phyloP scores from a whole-genome alignment of 2,888 invertebrate genomes.

The Oxycera nigricornis region DNA sequence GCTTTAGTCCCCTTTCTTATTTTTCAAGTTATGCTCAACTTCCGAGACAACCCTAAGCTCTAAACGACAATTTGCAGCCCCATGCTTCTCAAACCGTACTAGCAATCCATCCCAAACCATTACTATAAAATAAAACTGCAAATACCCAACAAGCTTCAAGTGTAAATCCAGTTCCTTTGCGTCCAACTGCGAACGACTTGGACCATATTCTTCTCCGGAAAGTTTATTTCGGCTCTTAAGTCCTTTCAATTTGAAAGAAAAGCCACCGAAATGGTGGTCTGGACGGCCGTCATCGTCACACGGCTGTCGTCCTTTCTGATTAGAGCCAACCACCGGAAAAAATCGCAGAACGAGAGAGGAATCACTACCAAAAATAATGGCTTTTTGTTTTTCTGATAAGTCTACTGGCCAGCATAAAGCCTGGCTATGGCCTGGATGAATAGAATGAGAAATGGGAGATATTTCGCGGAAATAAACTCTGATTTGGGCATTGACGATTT shows the following conservation, averaged over 20 bases:
- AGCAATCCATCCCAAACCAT: not conserved
- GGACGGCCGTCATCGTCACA: not conserved
- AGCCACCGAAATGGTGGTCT: slow-evolving; percentile 11
- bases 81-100: not conserved
- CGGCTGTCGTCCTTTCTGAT: not conserved
- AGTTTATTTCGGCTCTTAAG: not conserved
- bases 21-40: not conserved
- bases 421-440: not conserved
- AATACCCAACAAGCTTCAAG: not conserved
- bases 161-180: slow-evolving; percentile 10
- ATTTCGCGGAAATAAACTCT: slow-evolving; percentile 21
- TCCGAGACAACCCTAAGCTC: not conserved
- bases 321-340: not conserved
- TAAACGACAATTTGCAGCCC: not conserved
- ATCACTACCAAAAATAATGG: slow-evolving; percentile 17
- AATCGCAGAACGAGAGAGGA: not conserved
- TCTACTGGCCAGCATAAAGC: slow-evolving; percentile 17
- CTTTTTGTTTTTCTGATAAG: slow-evolving; percentile 36
- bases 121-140: slow-evolving; percentile 7
- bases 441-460: not conserved
- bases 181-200: not conserved
- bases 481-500: slow-evolving; percentile 10
- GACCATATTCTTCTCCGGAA: not conserved
- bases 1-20: too few species aligned
- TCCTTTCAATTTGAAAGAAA: slow-evolving; percentile 10